Conservation (phyloP, 2,113 vertebrate genomes). For the Thunnus maccoyii region DNA sequence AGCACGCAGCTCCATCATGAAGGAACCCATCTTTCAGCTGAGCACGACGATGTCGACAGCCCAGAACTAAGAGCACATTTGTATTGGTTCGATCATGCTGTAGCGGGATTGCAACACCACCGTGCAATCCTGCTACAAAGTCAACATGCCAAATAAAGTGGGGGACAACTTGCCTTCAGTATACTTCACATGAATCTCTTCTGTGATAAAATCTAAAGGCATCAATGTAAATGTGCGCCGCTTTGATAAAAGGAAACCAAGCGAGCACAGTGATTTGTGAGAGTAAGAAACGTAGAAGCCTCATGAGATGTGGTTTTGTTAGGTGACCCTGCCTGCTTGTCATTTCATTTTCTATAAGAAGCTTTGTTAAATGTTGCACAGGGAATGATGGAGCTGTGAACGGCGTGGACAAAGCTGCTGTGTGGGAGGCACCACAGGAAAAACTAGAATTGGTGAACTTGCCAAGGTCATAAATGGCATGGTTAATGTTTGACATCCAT, state of each 20-base stretch:
- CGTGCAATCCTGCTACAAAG: conserved; percentile 44
- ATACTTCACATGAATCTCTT: conserved; percentile 6
- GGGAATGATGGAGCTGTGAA: conserved; percentile 31
- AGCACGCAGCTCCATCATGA: conserved; percentile 60
- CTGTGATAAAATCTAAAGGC: not conserved
- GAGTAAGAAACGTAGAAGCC: conserved; percentile 2
- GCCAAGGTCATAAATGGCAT: conserved; percentile 16
- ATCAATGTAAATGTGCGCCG: conserved; percentile 13
- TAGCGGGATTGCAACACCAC: conserved; percentile 16
- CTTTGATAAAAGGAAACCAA: conserved; percentile 10
- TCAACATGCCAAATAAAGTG: conserved; percentile 38
- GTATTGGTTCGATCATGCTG: conserved; percentile 58
- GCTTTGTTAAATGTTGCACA: conserved; percentile 18
- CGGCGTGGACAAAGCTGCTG: not conserved
- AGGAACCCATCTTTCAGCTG: conserved; percentile 74
- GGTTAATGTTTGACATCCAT: conserved; percentile 25
- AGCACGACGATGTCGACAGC: conserved; percentile 67
- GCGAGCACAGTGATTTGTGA: conserved; percentile 1
- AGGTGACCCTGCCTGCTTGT: conserved; percentile 4
- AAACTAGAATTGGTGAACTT: conserved; percentile 9
- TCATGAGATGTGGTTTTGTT: conserved; percentile 3
- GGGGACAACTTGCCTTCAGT: not conserved
- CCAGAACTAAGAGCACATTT: conserved; percentile 58
- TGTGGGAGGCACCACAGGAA: conserved; percentile 2
- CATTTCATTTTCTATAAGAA: conserved; percentile 30